Conservation (phyloP, 2,888 invertebrate species). For the Heliothis peltigera region DNA sequence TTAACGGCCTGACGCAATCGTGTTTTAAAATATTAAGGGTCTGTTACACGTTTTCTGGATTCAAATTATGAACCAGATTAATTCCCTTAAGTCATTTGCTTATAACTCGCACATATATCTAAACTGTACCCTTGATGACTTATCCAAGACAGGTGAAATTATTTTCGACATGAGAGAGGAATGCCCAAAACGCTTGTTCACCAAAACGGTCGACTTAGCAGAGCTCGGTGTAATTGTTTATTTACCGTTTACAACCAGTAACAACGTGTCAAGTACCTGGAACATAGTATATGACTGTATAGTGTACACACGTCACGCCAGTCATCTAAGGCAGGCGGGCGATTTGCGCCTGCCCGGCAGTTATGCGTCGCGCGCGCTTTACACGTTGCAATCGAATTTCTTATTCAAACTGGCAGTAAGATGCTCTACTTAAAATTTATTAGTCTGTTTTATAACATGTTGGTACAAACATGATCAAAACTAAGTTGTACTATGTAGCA, state of each 20-base stretch:
- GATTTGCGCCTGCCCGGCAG: conserved; percentile 73
- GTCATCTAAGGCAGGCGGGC: conserved; percentile 74
- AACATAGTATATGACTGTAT: conserved; percentile 15
- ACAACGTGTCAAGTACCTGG: conserved; percentile 19
- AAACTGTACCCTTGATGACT: no score
- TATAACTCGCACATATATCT: no score
- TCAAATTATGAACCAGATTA: no score
- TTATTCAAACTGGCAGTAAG: conserved; percentile 39
- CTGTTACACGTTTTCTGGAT: background rate
- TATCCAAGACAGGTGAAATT: no score
- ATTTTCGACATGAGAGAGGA: no score
- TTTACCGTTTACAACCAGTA: background rate
- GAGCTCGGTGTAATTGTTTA: background rate
- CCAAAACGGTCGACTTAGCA: background rate
- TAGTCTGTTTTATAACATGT: no score
- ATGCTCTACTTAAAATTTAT: no score
- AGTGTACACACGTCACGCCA: conserved; percentile 54
- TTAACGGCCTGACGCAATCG: conserved; percentile 1
- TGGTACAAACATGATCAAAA: no score
- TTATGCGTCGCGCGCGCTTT: conserved; percentile 71
- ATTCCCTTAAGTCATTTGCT: no score
- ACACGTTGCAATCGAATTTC: conserved; percentile 74
- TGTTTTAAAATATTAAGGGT: background rate
- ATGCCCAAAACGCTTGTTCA: background rate
- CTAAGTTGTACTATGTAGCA: no score